These are phyloP conservation scores for Oligia latruncula DNA, from an alignment of 2,888 invertebrate genomes.

Conservation along the genomic window DNA sequence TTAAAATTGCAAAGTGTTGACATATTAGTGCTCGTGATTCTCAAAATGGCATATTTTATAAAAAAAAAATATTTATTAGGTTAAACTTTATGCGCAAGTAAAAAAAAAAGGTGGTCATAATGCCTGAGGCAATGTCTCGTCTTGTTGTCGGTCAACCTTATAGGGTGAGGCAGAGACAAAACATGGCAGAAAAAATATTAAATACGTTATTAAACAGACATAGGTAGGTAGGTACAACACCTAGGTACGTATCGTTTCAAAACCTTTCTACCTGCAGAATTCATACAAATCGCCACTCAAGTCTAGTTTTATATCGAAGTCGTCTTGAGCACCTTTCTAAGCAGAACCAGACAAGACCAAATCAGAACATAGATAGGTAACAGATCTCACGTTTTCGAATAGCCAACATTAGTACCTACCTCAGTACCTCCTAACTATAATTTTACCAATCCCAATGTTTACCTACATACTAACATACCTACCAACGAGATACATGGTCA, in stretches of 20 bases:
- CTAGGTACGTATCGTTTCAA: too few species aligned
- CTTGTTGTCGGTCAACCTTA: neutral
- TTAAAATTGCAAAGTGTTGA: too few species aligned
- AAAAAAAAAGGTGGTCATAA: neutral
- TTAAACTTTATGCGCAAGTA: neutral
- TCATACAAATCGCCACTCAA: neutral
- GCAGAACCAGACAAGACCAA: neutral
- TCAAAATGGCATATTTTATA: neutral
- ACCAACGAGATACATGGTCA: neutral
- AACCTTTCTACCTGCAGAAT: neutral
- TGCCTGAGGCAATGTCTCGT: neutral
- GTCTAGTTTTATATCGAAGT: neutral
- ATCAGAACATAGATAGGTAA: neutral
- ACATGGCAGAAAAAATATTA: neutral
- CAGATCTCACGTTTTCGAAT: neutral
- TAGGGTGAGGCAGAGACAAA: neutral
- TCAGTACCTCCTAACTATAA: neutral
- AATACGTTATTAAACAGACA: neutral
- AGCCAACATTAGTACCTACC: neutral
- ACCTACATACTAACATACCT: neutral
- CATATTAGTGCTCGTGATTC: neutral
- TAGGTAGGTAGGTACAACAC: neutral
- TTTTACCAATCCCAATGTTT: neutral
- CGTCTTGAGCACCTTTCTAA: neutral
- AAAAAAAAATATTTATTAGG: too few species aligned